Base-by-base conservation (phyloP, 1,140 invertebrate genomes). In the Mamestra configurata region DNA sequence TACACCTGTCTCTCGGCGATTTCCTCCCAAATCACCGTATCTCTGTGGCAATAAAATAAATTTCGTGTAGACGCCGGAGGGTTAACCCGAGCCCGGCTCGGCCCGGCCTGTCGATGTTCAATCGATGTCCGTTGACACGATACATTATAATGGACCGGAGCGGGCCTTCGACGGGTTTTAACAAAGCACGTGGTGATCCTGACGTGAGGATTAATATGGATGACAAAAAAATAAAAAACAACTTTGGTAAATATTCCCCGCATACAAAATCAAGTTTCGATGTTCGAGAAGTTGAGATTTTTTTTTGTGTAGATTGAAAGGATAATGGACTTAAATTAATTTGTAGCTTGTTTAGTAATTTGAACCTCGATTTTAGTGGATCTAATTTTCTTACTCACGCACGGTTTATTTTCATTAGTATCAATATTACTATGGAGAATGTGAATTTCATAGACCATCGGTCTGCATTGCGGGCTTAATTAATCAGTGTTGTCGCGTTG, bases 31-130 rank as follows among this genome's bases (percentile, higher is more conserved):
- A 94, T 93, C 91, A 90, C 90, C 88, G 91, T 94, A 94, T 93
- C 92, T 92, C 86, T 87, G 88, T 85, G 84, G 93, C 89, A 92
- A 94, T 94, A 94, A 94, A 94, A 94, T 94, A 94, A 94, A 93
- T 94, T 93, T 91, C 84, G 81, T 93, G 89, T 91, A 89, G 91
- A 90, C 92, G 92, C 91, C 91, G 84, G 86, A 94, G 92, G 91
- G 91, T 90, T 91, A 91, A 85, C 88, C 85, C 86, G 87, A 83
- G 78, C 84, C 64, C 79, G 84, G 80, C 77, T 82, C 82, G 82
- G 81, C 76, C 82, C 82, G 82, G 83, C 85, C 89, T 89, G 92
- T 90, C 93, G 89, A 92, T 93, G 91, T 91, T 92, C 91, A 89
- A 90, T 92, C 91, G 88, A 89, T 92, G 90, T 92, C 86, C 91